These are phyloP conservation scores for Scyliorhinus canicula DNA, from an alignment of 2,797 vertebrate species.

Conservation along the genomic window DNA sequence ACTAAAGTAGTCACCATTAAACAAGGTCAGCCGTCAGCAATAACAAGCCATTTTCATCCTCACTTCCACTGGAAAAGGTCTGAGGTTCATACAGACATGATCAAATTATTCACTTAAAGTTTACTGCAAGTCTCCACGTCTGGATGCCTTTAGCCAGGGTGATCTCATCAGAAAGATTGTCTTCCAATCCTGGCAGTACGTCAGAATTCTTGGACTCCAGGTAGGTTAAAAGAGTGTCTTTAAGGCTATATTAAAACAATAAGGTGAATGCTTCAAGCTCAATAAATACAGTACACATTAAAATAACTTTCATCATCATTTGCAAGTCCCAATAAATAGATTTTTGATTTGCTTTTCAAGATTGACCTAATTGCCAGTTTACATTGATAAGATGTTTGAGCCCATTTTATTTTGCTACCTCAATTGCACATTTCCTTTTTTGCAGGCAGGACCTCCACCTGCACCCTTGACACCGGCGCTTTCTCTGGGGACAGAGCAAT, in stretches of 20 bases:
- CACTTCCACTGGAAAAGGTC: neutral
- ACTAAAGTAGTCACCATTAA: neutral
- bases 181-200: constrained; percentile 47
- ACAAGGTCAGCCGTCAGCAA: neutral
- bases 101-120: constrained; percentile 50
- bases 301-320: neutral
- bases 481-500: neutral
- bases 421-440: neutral
- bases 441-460: neutral
- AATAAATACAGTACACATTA: neutral
- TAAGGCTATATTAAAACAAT: constrained; percentile 15
- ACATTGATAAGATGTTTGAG: neutral
- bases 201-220: neutral
- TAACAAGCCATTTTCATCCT: neutral
- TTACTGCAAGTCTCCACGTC: constrained; percentile 56
- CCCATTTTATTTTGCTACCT: neutral
- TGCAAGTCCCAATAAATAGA: neutral
- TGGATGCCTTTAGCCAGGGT: constrained; percentile 51
- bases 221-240: neutral
- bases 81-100: too few species aligned
- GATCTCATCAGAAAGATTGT: constrained; percentile 48
- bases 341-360: neutral
- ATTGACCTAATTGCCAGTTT: neutral
- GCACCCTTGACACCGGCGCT: neutral
- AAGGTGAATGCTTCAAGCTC: neutral